Percentiles rank a stretch among this genome's conserved stretches.
Conservation (phyloP, 2,797 vertebrate species). For the Alectoris magna region DNA sequence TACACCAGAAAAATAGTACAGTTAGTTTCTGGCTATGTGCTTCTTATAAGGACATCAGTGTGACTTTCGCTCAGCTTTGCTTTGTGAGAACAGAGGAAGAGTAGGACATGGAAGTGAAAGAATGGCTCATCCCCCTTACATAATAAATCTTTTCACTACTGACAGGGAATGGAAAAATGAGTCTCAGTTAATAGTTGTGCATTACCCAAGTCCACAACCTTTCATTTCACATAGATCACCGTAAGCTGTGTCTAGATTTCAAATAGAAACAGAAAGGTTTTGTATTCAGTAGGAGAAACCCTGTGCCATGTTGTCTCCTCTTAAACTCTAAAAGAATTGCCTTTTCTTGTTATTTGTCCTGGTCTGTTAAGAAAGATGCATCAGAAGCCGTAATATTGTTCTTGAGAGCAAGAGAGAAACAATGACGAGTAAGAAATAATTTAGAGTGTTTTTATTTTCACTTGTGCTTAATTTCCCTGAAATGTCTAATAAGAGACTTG, state of each 20-base stretch:
- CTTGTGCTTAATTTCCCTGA: background rate
- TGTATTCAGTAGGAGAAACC: background rate
- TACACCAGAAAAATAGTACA: background rate
- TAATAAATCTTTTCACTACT: slow-evolving; percentile 9
- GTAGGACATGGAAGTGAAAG: background rate
- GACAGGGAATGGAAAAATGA: background rate
- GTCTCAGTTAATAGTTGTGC: background rate
- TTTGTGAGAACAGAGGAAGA: background rate
- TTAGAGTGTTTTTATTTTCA: background rate
- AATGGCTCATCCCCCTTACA: background rate
- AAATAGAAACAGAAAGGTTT: background rate
- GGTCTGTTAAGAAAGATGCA: background rate
- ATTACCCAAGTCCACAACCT: slow-evolving; percentile 8
- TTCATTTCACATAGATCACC: background rate
- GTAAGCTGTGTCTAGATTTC: background rate
- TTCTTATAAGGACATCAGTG: background rate
- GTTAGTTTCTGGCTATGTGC: background rate
- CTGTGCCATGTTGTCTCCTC: background rate
- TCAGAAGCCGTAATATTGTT: background rate
- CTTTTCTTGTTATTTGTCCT: background rate
- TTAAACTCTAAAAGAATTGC: background rate
- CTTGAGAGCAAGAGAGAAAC: background rate
- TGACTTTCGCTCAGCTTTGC: background rate
- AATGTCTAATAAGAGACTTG: background rate
- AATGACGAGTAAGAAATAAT: background rate